A percentile compares a stretch with the other conserved stretches of the same genome.
These are phyloP conservation scores for Tupaia chinensis DNA, from an alignment of 2,113 vertebrate species.

Conservation along the genomic window DNA sequence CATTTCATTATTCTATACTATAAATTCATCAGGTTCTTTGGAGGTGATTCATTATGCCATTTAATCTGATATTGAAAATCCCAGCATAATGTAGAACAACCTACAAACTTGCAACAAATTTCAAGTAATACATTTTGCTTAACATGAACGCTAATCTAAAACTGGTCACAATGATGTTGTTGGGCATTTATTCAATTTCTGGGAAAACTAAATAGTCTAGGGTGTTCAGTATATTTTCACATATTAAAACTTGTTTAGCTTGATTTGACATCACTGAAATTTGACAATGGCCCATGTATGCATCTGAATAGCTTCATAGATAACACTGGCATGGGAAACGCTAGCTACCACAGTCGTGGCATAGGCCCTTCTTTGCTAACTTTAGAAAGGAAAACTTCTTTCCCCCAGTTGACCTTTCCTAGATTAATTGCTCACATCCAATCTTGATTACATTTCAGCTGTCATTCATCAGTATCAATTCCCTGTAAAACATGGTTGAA, in stretches of 20 bases:
- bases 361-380: not conserved
- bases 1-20: constrained; percentile 65
- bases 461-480: constrained; percentile 80
- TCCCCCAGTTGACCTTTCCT: constrained; percentile 68
- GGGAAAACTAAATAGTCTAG: not conserved
- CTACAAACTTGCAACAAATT: constrained; percentile 38
- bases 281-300: not conserved
- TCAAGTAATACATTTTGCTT: constrained; percentile 47
- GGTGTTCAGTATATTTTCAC: constrained; percentile 14
- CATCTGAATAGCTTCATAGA: not conserved
- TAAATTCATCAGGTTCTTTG: constrained; percentile 28
- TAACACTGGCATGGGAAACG: not conserved
- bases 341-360: not conserved
- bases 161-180: constrained; percentile 48
- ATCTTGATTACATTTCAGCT: constrained; percentile 79
- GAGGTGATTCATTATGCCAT: constrained; percentile 63
- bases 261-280: constrained; percentile 41
- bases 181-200: constrained; percentile 48
- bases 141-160: constrained; percentile 40
- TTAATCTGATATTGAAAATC: constrained; percentile 72
- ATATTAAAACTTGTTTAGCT: not conserved
- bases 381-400: constrained; percentile 44
- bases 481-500: constrained; percentile 79
- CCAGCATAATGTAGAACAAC: constrained; percentile 25
- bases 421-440: constrained; percentile 79